phyloP scores from a whole-genome alignment of 2,888 invertebrate species.

The Therioaphis trifolii region DNA sequence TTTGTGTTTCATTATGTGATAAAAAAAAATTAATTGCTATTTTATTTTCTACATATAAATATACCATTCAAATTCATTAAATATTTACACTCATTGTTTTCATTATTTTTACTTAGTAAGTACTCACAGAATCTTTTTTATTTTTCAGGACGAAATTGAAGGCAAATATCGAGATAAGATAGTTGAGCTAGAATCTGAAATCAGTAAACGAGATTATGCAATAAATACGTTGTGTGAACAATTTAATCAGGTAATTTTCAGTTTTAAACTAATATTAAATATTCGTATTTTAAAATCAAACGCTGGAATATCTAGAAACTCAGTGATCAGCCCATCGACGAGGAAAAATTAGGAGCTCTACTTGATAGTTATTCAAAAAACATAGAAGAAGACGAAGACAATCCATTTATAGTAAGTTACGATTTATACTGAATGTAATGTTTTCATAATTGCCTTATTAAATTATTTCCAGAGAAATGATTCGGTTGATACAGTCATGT shows the following conservation, averaged over 20 bases:
- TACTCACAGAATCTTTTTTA: neutral
- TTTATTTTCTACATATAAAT: too few relatives aligned
- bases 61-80: too few relatives aligned
- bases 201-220: slow-evolving; percentile 83
- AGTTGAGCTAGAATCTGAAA: slow-evolving; percentile 72
- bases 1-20: too few relatives aligned
- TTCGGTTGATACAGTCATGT: slow-evolving; percentile 74
- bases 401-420: slow-evolving; percentile 41
- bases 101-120: too few relatives aligned
- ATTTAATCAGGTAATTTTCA: slow-evolving; percentile 52
- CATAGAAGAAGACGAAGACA: slow-evolving; percentile 50
- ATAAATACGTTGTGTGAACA: slow-evolving; percentile 76
- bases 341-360: slow-evolving; percentile 44
- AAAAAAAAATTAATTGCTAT: too few relatives aligned
- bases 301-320: slow-evolving; percentile 31
- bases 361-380: slow-evolving; percentile 42
- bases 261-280: neutral
- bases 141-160: slow-evolving; percentile 70
- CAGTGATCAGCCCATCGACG: slow-evolving; percentile 38
- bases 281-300: neutral
- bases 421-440: neutral
- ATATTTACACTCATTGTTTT: too few relatives aligned
- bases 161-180: slow-evolving; percentile 68
- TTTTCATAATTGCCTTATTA: neutral
- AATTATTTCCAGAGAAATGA: slow-evolving; percentile 74